A percentile compares a stretch with the other conserved stretches of the same genome.
Conservation (phyloP, 2,797 vertebrate species). For the Orientallactaga sibirica region DNA sequence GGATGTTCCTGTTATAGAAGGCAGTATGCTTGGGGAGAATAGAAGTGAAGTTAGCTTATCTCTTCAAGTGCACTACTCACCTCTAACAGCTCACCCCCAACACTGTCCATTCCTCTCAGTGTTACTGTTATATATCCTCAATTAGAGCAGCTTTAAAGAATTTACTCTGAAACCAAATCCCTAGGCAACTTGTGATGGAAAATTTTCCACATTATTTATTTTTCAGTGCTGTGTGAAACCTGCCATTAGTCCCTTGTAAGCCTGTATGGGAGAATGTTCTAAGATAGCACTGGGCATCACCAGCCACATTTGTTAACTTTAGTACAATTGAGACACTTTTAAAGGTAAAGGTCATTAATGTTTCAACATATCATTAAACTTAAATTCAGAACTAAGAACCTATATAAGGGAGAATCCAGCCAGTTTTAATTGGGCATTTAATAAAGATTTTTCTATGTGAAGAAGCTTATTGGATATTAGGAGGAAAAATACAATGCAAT, state of each 20-base stretch:
- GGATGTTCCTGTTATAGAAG: neutral
- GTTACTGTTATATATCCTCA: constrained; percentile 33
- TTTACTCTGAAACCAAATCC: constrained; percentile 57
- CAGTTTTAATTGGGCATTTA: constrained; percentile 82
- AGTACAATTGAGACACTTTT: constrained; percentile 76
- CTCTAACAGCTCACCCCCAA: neutral
- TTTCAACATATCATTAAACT: constrained; percentile 82
- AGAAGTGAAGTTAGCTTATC: neutral
- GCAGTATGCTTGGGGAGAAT: neutral
- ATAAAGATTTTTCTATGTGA: constrained; percentile 69
- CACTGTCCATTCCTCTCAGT: neutral
- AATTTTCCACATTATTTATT: constrained; percentile 54
- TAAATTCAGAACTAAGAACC: constrained; percentile 79
- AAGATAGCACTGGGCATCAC: neutral
- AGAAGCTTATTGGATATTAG: constrained; percentile 7
- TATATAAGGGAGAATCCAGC: constrained; percentile 77
- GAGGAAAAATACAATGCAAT: neutral
- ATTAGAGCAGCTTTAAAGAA: constrained; percentile 44
- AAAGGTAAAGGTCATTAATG: constrained; percentile 84
- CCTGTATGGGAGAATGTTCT: neutral
- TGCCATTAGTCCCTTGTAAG: neutral
- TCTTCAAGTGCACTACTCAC: neutral
- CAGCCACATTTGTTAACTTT: constrained; percentile 78
- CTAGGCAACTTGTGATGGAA: constrained; percentile 51
- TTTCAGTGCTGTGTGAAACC: constrained; percentile 47